Base-by-base conservation (phyloP, 2,797 vertebrate genomes). In the Melanotaenia pygmaea region DNA sequence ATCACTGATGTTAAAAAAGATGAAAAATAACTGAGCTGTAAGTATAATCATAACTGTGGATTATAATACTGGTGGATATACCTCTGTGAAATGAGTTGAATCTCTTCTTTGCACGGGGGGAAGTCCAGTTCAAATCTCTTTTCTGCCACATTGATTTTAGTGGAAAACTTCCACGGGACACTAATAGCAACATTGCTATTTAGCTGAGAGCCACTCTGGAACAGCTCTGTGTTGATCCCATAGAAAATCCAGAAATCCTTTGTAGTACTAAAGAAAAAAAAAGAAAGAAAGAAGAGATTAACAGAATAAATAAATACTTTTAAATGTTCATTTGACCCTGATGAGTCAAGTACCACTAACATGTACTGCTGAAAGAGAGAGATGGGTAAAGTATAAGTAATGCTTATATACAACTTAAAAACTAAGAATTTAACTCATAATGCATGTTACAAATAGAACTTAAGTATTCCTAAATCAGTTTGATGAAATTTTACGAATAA, bases 181-280 rank as follows among this genome's bases (percentile, higher is more conserved):
- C 68, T 56, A 5, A 70, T 0, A 0, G 85, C 58, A 0, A 3
- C 54, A 86, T 92, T 94, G 63, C 73, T 83, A 68, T 91, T 93
- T 0, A 93, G 34, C 81, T 95, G 93, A 0, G 57, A 63, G 4
- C 93, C 95, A 69, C 84, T 86, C 86, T 95, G 94, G 83, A 95
- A 94, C 12, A 95, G 65, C 32, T 94, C 92, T 5, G 94, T 95
- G 89, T 93, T 95, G 87, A 95, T 91, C 18, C 94, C 95, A 13
- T 94, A 88, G 85, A 89, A 94, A 60, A 90, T 1, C 90, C 91
- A 93, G 18, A 90, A 72, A 66, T 95, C 92, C 64, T 93, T 93
- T 28, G 88, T 85, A 64, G 37, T 82, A 47, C 95, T 95, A 64
- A 68, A 86, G 65, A 45, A 51, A 3, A 26, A 59, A 12, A 2